Conservation (phyloP, 2,888 invertebrate genomes). For the Notocelia uddmanniana region DNA sequence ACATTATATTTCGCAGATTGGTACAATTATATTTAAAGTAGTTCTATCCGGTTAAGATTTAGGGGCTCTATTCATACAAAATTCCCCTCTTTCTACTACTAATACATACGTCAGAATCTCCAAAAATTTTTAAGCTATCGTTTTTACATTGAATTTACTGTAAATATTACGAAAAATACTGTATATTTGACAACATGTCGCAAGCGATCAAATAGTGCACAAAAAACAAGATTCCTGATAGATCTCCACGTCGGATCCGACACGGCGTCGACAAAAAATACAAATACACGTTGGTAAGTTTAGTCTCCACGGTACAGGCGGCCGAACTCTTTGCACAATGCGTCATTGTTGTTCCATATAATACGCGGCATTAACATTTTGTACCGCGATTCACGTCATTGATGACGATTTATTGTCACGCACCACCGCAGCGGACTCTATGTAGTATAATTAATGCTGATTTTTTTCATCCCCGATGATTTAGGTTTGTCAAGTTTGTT, state of each 20-base stretch:
- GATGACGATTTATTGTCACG: conserved; percentile 83
- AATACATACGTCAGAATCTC: background rate
- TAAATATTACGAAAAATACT: background rate
- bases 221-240: conserved; percentile 41
- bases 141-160: conserved; percentile 1
- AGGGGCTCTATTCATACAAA: background rate
- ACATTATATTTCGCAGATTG: background rate
- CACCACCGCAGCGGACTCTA: conserved; percentile 64
- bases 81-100: background rate
- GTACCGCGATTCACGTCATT: conserved; percentile 81
- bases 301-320: conserved; percentile 65
- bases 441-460: conserved; percentile 65
- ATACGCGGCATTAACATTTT: conserved; percentile 83
- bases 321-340: conserved; percentile 77
- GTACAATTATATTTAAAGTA: background rate
- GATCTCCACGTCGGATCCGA: conserved; percentile 19
- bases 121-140: background rate
- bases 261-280: conserved; percentile 62
- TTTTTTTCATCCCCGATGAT: conserved; percentile 72
- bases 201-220: conserved; percentile 40
- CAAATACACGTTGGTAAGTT: conserved; percentile 71
- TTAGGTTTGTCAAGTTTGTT: conserved; percentile 81
- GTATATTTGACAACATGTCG: conserved; percentile 43
- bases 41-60: background rate
- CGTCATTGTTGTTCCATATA: conserved; percentile 81